Conservation (phyloP, 2,113 vertebrate species). For the Lepus europaeus region DNA sequence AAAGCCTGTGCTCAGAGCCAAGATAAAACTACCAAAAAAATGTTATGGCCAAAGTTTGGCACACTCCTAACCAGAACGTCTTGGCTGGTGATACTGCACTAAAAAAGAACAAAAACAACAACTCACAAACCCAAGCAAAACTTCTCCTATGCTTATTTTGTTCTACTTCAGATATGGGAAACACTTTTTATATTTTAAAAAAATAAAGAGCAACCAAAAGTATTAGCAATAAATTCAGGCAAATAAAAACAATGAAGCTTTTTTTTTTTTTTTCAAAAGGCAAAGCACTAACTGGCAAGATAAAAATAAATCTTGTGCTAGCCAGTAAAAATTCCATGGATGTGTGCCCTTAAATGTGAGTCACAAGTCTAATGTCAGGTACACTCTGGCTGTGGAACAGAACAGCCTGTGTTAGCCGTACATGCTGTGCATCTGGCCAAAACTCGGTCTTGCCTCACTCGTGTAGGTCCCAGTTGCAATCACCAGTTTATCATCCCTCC, state of each 20-base stretch:
- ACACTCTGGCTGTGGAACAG: not conserved
- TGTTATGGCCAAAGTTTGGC: conserved; percentile 54
- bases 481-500: not conserved
- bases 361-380: conserved; percentile 66
- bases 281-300: conserved; percentile 64
- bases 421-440: not conserved
- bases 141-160: conserved; percentile 15
- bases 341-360: conserved; percentile 38
- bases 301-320: conserved; percentile 70
- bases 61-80: conserved; percentile 41
- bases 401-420: not conserved
- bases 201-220: not conserved
- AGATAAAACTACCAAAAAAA: conserved; percentile 68
- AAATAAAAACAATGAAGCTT: conserved; percentile 23
- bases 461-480: not conserved
- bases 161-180: conserved; percentile 60
- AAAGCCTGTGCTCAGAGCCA: conserved; percentile 64
- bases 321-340: conserved; percentile 57
- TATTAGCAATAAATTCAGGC: not conserved
- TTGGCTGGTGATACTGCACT: conserved; percentile 33
- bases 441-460: not conserved
- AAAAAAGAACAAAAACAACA: conserved; percentile 62
- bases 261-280: not conserved
- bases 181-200: not conserved
- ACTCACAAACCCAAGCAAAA: conserved; percentile 49